Conservation (phyloP, 2,113 vertebrate genomes). For the Larimichthys crocea region DNA sequence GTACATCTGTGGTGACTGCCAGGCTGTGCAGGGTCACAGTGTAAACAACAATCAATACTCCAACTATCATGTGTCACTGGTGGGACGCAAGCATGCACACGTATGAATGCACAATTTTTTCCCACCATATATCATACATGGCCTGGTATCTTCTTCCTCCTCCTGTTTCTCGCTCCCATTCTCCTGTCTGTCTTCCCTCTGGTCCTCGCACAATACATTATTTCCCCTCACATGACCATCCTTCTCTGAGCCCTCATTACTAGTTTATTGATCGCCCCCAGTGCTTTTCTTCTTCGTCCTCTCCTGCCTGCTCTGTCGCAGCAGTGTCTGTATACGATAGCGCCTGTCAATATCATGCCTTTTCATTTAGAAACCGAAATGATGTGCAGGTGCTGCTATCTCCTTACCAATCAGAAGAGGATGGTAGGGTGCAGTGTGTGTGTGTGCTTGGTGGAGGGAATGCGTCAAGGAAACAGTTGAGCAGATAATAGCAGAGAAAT, state of each 20-base stretch:
- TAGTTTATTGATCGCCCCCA: slow-evolving; percentile 61
- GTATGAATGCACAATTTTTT: slow-evolving; percentile 6
- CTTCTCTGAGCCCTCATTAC: slow-evolving; percentile 63
- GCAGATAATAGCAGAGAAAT: slow-evolving; percentile 45
- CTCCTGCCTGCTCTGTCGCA: slow-evolving; percentile 7
- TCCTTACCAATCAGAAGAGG: slow-evolving; percentile 28
- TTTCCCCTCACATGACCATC: slow-evolving; percentile 46
- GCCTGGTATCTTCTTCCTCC: background rate
- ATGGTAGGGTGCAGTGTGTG: background rate
- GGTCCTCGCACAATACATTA: slow-evolving; percentile 1
- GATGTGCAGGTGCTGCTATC: slow-evolving; percentile 48
- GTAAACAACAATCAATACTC: slow-evolving; percentile 67
- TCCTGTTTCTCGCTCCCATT: background rate
- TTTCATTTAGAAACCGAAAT: slow-evolving; percentile 60
- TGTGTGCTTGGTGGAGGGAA: background rate
- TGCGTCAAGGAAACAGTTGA: slow-evolving; percentile 34
- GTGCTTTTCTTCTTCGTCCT: slow-evolving; percentile 26
- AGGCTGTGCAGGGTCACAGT: slow-evolving; percentile 52
- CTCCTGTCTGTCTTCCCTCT: background rate
- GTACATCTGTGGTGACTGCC: slow-evolving; percentile 47
- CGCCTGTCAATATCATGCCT: slow-evolving; percentile 46
- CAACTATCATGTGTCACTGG: slow-evolving; percentile 23
- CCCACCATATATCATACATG: slow-evolving; percentile 18
- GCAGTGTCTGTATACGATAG: slow-evolving; percentile 30
- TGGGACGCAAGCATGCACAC: background rate